Base-by-base conservation (phyloP, 2,113 vertebrate species). In the Balaeniceps rex region DNA sequence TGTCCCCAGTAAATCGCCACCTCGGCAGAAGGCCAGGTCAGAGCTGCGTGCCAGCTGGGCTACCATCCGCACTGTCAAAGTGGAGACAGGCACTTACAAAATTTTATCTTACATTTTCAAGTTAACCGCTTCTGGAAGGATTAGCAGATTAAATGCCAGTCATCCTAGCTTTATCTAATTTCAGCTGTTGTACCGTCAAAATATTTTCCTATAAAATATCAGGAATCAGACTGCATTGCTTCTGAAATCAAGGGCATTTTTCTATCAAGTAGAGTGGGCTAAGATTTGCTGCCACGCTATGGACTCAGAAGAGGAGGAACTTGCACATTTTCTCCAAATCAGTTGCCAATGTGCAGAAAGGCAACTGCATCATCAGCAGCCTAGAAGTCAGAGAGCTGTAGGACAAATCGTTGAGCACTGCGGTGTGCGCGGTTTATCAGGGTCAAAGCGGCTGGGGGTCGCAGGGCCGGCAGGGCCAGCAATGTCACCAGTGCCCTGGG, bases 401-500 rank as follows among this genome's bases (percentile, higher is more conserved):
- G 66, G 77, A 10, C 26, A 4, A 7, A 14, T 7, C 0, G 2
- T 4, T 46, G 69, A 25, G 21, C 55, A 2, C 12, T 8, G 33
- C 4, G 22, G 28, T 4, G 25, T 23, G 52, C 1, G 6, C 1
- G 13, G 42, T n/a, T 71, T 14, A 3, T 16, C 3, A 4, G 31
- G 57, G 52, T 14, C 5, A 4, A 4, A 33, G 14, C 2, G 11
- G 23, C 8, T 10, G 60, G 40, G 23, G 65, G 26, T 2, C 2
- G 5, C 24, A 28, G 66, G 33, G 44, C 58, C 25, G 16, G 38
- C n/a, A 55, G 66, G 42, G 60, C 51, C 42, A 64, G 23, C 23
- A 36, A 2, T 6, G 2, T 3, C 1, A 8, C 3, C 1, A 5
- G 12, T 36, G 36, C 38, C 33, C 0, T 0, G 2, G 26, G 68